phyloP scores from a whole-genome alignment of 2,113 vertebrate species.

The Amia ocellicauda region DNA sequence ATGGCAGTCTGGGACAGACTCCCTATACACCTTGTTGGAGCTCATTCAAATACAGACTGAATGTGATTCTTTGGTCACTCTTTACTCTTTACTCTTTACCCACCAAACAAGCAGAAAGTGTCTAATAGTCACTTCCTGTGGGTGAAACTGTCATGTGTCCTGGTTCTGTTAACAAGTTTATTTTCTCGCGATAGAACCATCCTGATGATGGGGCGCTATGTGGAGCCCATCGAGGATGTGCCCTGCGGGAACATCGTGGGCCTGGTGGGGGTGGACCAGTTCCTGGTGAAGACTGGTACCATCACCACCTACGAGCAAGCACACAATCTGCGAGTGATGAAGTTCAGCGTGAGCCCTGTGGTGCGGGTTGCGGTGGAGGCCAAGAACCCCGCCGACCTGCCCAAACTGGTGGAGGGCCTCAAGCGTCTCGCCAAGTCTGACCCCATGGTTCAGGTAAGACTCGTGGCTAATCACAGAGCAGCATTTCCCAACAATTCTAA shows the following conservation, averaged over 20 bases:
- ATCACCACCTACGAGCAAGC: conserved; percentile 57
- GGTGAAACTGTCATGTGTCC: no score
- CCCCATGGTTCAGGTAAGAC: conserved; percentile 57
- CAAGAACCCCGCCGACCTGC: conserved; percentile 58
- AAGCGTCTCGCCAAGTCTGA: conserved; percentile 60
- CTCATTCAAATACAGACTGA: no score
- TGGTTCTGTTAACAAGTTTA: no score
- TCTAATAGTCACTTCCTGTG: no score
- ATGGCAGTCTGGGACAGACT: no score
- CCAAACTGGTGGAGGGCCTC: conserved; percentile 60
- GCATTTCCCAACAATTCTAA: no score
- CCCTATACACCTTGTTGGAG: no score
- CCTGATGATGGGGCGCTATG: conserved; percentile 61
- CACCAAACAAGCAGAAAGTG: no score
- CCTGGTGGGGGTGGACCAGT: conserved; percentile 60
- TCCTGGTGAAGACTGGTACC: conserved; percentile 55
- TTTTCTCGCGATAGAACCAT: conserved; percentile 45
- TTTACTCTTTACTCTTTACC: no score
- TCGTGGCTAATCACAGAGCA: no score
- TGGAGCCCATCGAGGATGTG: conserved; percentile 62
- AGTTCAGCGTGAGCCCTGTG: conserved; percentile 60
- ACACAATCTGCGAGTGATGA: conserved; percentile 60
- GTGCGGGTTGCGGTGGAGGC: conserved; percentile 55
- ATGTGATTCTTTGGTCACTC: no score
- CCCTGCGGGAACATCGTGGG: conserved; percentile 61